These are phyloP conservation scores for Pogonocichla stellata DNA, from an alignment of 2,113 vertebrate species.

Conservation along the genomic window DNA sequence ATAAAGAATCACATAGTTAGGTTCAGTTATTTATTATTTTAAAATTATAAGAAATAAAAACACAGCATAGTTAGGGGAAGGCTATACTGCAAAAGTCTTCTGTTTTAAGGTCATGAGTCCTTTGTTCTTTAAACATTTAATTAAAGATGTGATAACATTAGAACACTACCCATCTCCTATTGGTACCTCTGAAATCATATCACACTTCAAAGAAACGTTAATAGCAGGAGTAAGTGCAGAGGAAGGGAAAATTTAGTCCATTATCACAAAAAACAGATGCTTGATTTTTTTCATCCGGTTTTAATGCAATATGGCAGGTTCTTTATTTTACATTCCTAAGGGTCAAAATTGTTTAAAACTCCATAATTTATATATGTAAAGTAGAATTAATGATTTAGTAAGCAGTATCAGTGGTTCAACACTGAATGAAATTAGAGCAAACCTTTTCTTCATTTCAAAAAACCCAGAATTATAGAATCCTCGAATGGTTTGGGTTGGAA, in stretches of 20 bases:
- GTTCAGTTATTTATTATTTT: neutral
- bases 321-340: neutral
- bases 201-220: neutral
- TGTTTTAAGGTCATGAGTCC: neutral
- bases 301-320: neutral
- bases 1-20: neutral
- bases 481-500: neutral
- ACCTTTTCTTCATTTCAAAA: neutral
- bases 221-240: neutral
- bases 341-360: neutral
- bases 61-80: neutral
- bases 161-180: neutral
- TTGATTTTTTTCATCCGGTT: neutral
- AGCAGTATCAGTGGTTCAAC: neutral
- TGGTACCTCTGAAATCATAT: neutral
- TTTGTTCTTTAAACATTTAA: neutral
- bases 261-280: neutral
- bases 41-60: neutral
- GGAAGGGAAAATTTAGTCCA: neutral
- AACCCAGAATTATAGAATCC: neutral
- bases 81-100: neutral
- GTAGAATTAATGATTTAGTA: neutral
- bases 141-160: neutral
- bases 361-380: neutral
- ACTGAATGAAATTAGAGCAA: neutral